These are phyloP conservation scores for Sebastiscus tertius DNA, from an alignment of 2,797 vertebrate genomes.

Conservation along the genomic window DNA sequence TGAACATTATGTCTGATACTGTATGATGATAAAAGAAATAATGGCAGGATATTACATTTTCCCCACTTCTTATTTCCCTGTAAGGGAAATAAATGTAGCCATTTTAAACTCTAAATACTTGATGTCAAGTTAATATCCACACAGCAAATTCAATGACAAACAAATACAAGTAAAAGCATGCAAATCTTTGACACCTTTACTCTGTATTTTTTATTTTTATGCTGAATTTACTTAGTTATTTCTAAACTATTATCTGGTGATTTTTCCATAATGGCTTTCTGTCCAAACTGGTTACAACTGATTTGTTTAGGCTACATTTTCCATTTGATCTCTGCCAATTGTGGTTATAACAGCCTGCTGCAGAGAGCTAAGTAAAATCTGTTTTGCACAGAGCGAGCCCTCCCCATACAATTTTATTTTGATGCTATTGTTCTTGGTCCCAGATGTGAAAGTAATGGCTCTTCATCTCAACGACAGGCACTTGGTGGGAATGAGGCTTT, in stretches of 20 bases:
- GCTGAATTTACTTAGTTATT: neutral
- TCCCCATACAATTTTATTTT: constrained; percentile 10
- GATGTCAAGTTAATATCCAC: neutral
- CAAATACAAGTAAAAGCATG: neutral
- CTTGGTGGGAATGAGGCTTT: constrained; percentile 47
- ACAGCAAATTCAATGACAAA: neutral
- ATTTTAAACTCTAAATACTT: neutral
- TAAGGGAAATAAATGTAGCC: neutral
- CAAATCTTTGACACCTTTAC: neutral
- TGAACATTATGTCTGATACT: neutral
- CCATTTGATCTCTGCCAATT: constrained; percentile 28
- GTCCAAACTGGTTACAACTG: constrained; percentile 7
- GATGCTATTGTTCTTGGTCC: constrained; percentile 45
- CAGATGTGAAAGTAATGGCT: constrained; percentile 61
- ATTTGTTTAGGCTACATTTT: constrained; percentile 29
- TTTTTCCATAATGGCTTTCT: constrained; percentile 7
- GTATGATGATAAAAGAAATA: neutral
- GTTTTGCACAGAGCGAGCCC: constrained; percentile 12
- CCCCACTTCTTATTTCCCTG: neutral
- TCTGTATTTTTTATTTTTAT: neutral
- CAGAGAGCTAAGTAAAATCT: constrained; percentile 24
- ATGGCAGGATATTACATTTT: neutral
- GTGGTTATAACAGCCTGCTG: constrained; percentile 19
- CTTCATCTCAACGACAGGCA: constrained; percentile 39
- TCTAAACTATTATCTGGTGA: neutral